Evolutionary conservation across 2,888 invertebrate species (phyloP).

Genomic region (Polia nebulosa): DNA sequence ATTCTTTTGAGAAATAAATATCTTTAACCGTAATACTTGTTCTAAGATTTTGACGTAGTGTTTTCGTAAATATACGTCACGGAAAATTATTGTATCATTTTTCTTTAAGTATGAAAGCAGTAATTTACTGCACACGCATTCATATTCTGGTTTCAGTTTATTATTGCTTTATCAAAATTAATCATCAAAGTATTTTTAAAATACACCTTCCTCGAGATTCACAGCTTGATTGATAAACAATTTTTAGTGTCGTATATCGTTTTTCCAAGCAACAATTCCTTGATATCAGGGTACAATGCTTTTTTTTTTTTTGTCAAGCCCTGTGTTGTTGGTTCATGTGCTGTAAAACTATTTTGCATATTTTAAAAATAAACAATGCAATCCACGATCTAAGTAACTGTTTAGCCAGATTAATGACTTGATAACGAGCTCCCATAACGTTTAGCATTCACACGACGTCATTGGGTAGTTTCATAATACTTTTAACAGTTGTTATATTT

Average conservation of each 20-base stretch:
- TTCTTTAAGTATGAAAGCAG: too few relatives aligned
- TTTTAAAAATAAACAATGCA: conserved; percentile 16
- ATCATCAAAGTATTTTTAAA: too few relatives aligned
- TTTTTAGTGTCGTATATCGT: too few relatives aligned
- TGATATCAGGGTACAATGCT: too few relatives aligned
- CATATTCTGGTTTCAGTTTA: background rate
- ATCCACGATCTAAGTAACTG: conserved; percentile 33
- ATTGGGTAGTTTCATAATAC: conserved; percentile 62
- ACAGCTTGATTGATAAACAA: too few relatives aligned
- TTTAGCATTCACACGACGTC: conserved; percentile 44
- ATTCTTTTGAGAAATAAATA: too few relatives aligned
- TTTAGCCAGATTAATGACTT: conserved; percentile 40
- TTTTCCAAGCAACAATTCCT: too few relatives aligned
- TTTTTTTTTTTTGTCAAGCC: too few relatives aligned
- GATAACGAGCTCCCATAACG: conserved; percentile 39
- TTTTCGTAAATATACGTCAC: background rate
- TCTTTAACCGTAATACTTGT: too few relatives aligned
- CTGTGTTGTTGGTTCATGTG: too few relatives aligned
- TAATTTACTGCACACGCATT: too few relatives aligned
- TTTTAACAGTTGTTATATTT: conserved; percentile 64
- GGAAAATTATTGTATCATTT: background rate
- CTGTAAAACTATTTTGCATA: background rate
- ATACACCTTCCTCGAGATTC: too few relatives aligned
- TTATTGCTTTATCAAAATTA: background rate
- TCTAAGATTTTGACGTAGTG: background rate